Conservation (phyloP, 1,140 invertebrate genomes). For the Eupeodes corollae region DNA sequence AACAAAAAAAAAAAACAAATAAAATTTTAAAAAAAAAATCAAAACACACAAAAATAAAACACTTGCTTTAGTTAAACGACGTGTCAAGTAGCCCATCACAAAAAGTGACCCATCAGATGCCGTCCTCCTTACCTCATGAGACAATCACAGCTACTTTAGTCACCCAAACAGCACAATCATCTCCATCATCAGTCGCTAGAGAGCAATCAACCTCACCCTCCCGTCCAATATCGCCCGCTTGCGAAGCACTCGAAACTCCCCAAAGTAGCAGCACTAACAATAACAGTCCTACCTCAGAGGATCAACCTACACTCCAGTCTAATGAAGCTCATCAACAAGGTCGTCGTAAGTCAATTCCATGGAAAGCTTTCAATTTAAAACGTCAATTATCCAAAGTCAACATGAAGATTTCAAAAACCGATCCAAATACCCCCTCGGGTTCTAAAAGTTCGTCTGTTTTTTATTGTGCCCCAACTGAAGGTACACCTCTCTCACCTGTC, state of each 20-base stretch:
- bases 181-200: neutral
- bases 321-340: slow-evolving; percentile 23
- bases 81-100: slow-evolving; percentile 4
- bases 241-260: slow-evolving; percentile 5
- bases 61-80: slow-evolving; percentile 1
- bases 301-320: slow-evolving; percentile 9
- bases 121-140: slow-evolving; percentile 1
- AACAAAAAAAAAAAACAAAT: neutral
- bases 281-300: slow-evolving; percentile 21
- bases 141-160: neutral
- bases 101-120: slow-evolving; percentile 2
- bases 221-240: slow-evolving; percentile 6
- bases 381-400: slow-evolving; percentile 70
- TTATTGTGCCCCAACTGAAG: slow-evolving; percentile 37
- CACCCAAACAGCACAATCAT: neutral
- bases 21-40: too few relatives aligned
- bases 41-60: neutral
- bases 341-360: slow-evolving; percentile 47
- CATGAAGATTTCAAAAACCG: slow-evolving; percentile 46
- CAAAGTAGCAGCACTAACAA: slow-evolving; percentile 6
- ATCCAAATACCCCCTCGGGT: slow-evolving; percentile 21
- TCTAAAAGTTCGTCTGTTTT: slow-evolving; percentile 34
- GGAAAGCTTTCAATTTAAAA: slow-evolving; percentile 65
- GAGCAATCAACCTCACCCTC: neutral
- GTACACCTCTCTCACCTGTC: slow-evolving; percentile 33